Evolutionary conservation across 2,797 vertebrate species (phyloP), one percentile per base, ranked within the genome.

Genomic region (Paguma larvata): DNA sequence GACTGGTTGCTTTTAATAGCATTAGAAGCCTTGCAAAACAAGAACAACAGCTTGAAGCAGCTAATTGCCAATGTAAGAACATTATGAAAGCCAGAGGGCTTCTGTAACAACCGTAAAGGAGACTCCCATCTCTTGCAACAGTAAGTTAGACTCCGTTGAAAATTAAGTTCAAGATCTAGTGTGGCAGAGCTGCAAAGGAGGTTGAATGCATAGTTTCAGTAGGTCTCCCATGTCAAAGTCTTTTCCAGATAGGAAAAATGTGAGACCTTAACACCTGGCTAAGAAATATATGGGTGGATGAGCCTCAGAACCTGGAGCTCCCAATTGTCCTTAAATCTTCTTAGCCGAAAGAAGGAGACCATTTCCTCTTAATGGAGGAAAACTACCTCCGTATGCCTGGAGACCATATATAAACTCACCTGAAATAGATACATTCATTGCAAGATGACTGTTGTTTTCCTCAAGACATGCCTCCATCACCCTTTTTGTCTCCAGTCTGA

Each of bases 171-270:
- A 67, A 30, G 70, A 68, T 90, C 41, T 78, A 87, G 83, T 51
- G 38, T 63, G 56, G 72, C 63, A 87, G 15, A 91, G 16, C 21
- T 92, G 92, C 75, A 82, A 70, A 82, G 41, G 27, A 62, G 38
- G 59, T 7, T 25, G 38, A 83, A 84, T 70, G 11, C 3, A 84
- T 70, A 65, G 34, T 72, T 80, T 80, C 65, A 44, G 14, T 13
- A 51, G 65, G 25, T 56, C 51, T 92, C 32, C 68, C 48, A 53
- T 27, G 19, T 59, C 15, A 65, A 41, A 77, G 53, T 67, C 38
- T 93, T 51, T 91, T 68, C 18, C n/a, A 87, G 77, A 19, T 11
- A 91, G 23, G n/a, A 91, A 96, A 78, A 73, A 70, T 32, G 15
- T 68, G 48, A 32, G 12, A 38, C 21, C 23, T 48, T 90, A 95